Conservation (phyloP, 2,113 vertebrate species). For the human region GRCh38 chr5:6118001-6118500, state of each 20-base stretch:
- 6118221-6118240: conserved; percentile 53
- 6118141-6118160: conserved; percentile 4
- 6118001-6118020: neutral
- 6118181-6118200: conserved; percentile 66
- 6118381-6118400: neutral
- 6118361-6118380: neutral
- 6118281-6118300: neutral
- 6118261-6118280: neutral
- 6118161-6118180: neutral
- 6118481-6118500: neutral
- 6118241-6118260: conserved; percentile 57
- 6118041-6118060: neutral
- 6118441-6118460: neutral
- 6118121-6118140: conserved; percentile 24
- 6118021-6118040: neutral
- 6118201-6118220: conserved; percentile 58
- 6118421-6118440: neutral
- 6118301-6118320: neutral
- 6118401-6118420: neutral
- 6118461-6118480: neutral
- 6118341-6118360: neutral
- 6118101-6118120: neutral
- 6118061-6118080: neutral
- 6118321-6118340: neutral
- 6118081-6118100: neutral